Conservation (phyloP, 35 echinoderm and acorn worm genomes). For the Patiria miniata region DNA sequence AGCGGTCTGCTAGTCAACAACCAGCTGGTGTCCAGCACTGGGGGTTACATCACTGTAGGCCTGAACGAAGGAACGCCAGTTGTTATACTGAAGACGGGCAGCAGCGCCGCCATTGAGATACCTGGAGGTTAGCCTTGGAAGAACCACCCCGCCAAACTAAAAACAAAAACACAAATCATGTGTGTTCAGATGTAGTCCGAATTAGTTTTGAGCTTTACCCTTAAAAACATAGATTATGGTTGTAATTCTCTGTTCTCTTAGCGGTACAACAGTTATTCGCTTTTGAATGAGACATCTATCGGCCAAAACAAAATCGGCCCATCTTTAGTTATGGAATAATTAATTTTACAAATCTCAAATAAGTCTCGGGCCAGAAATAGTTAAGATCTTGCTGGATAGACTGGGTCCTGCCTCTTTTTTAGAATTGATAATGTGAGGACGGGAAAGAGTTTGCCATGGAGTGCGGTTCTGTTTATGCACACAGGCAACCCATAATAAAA, state of each 20-base stretch:
- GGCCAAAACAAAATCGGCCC: too few relatives aligned
- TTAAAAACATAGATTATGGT: not conserved
- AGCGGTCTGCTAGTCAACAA: conserved; percentile 69
- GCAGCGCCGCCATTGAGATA: not conserved
- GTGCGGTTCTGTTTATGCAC: too few relatives aligned
- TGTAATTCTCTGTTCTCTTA: not conserved
- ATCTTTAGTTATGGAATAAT: too few relatives aligned
- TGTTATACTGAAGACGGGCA: conserved; percentile 38
- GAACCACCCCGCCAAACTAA: too few relatives aligned
- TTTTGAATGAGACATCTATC: too few relatives aligned
- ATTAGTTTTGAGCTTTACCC: not conserved
- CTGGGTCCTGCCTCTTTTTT: too few relatives aligned
- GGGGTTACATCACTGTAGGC: conserved; percentile 56
- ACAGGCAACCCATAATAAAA: too few relatives aligned
- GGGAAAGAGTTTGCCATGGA: too few relatives aligned
- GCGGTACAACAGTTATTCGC: not conserved
- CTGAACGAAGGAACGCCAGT: conserved; percentile 46
- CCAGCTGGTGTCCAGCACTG: not conserved
- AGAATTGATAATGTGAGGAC: too few relatives aligned
- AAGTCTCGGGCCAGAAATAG: too few relatives aligned
- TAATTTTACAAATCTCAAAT: too few relatives aligned
- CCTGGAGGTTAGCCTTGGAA: conserved; percentile 59
- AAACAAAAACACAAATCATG: not conserved
- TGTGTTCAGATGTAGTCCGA: not conserved
- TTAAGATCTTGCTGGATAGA: too few relatives aligned